Conservation (phyloP, 1,140 invertebrate species). For the Carcinoscorpius rotundicauda region DNA sequence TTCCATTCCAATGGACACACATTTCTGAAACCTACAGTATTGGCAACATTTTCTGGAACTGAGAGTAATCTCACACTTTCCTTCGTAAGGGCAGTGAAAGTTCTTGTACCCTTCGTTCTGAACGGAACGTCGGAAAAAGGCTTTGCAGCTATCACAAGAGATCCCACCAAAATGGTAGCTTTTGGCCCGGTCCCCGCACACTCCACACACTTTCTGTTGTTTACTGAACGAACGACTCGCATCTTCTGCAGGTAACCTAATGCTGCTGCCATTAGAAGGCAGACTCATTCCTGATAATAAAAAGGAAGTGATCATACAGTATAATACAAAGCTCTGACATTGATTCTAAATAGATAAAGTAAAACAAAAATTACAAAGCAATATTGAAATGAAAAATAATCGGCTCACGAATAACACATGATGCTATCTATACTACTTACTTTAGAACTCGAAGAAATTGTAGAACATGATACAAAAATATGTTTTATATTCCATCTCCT, state of each 20-base stretch:
- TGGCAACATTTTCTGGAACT: conserved; percentile 31
- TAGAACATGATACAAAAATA: too few relatives aligned
- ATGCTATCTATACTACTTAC: too few relatives aligned
- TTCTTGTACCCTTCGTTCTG: conserved; percentile 28
- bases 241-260: background rate
- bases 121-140: conserved; percentile 33
- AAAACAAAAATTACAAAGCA: too few relatives aligned
- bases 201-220: conserved; percentile 21
- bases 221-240: too few relatives aligned
- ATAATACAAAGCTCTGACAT: too few relatives aligned
- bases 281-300: conserved; percentile 19
- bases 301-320: background rate
- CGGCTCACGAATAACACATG: too few relatives aligned
- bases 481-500: too few relatives aligned
- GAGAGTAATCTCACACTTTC: conserved; percentile 31
- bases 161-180: conserved; percentile 29
- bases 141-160: conserved; percentile 33
- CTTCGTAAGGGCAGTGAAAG: conserved; percentile 32
- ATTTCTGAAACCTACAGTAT: conserved; percentile 35
- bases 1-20: conserved; percentile 37
- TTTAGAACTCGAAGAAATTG: too few relatives aligned
- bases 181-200: conserved; percentile 26
- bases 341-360: too few relatives aligned
- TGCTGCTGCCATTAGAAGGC: conserved; percentile 21
- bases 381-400: too few relatives aligned